Base-by-base conservation (phyloP, 2,797 vertebrate species). In the Austrolebias charrua region DNA sequence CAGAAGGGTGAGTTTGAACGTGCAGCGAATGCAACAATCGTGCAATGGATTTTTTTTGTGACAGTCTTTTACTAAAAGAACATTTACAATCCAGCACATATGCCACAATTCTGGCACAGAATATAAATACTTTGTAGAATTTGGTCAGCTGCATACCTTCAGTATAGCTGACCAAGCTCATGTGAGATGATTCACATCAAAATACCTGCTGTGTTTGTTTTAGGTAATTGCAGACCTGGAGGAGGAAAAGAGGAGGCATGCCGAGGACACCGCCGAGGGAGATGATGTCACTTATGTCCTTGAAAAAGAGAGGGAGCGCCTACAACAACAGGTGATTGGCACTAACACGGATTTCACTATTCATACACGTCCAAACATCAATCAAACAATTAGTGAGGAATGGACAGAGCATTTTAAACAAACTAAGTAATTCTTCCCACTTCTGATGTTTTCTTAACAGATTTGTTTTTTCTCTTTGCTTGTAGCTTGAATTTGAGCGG, bases 281-380 rank as follows among this genome's bases (percentile, higher is more conserved):
- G 97, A 99, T 60, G 96, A 99, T 61, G 96, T 99, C 90, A 98
- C 97, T 24, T 99, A 96, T 89, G 96, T 99, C 92, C 91, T 99
- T 77, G 96, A 98, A 90, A 99, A 98, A 86, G 96, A 99, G 71
- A 83, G 95, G 68, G 96, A 98, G 86, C 91, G 95, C 20, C 92
- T 99, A 76, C 95, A 95, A 11, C 97, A 99, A 69, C 96, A 98
- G 96, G 97, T 98, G 47, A 54, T 54, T 42, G 45, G 57, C 3
- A 45, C 16, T 19, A 24, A 15, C 1, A 2, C 16, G 14, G 63
- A 51, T 0, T 57, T 18, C 28, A 57, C 5, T 35, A 5, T 20
- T 35, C 55, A 48, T 29, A 29, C 38, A 40, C 61, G 13, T 52
- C 8, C 3, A 31, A 6, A 4, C 11, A 3, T 46, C 7, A 31